A percentile compares a stretch with the other conserved stretches of the same genome.
phyloP scores from a whole-genome alignment of 2,797 vertebrate species.

The Alosa sapidissima region DNA sequence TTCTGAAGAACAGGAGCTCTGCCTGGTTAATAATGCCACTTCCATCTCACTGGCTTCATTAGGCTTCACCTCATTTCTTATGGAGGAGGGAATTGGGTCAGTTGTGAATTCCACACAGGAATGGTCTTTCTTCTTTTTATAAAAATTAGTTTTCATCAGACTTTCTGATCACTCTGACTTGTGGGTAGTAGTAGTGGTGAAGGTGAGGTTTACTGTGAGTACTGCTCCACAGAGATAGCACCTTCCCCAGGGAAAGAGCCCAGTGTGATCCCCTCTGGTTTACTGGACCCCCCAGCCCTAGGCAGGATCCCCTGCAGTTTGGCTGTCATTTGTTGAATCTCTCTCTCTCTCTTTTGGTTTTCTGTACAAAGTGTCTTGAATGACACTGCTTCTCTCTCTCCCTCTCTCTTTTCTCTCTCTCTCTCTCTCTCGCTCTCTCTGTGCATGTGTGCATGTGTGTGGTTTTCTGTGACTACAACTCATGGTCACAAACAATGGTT shows the following conservation, averaged over 20 bases:
- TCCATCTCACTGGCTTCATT: neutral
- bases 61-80: neutral
- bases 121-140: neutral
- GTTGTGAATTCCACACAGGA: neutral
- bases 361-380: no score
- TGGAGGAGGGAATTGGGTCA: neutral
- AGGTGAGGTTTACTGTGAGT: neutral
- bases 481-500: neutral
- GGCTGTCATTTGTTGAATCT: no score
- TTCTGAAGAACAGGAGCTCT: constrained; percentile 8
- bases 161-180: neutral
- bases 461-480: neutral
- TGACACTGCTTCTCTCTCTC: no score
- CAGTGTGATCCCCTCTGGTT: neutral
- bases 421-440: neutral
- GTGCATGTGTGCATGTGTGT: neutral
- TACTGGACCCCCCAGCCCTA: neutral
- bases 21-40: neutral
- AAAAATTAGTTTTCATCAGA: neutral
- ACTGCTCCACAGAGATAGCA: neutral
- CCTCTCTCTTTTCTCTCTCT: no score
- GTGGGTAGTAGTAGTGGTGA: neutral
- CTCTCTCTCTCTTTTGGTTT: no score
- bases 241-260: neutral
- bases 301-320: no score